Percentiles rank a stretch among this genome's conserved stretches.
Conservation (phyloP, 2,113 vertebrate genomes). For the Laterallus jamaicensis region DNA sequence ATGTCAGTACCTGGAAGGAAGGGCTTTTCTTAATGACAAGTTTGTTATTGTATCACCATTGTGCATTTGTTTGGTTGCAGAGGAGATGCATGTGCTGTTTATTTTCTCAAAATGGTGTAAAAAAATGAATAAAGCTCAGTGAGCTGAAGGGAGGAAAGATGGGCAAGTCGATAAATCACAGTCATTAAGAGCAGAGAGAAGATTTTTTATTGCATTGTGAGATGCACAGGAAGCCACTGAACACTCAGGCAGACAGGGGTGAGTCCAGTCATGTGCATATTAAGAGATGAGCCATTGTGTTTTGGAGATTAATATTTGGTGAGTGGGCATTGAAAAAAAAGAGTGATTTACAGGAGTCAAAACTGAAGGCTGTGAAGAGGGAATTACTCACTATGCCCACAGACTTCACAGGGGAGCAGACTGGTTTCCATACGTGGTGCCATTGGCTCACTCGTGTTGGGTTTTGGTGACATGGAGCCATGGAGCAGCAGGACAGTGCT, state of each 20-base stretch:
- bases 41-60: not conserved
- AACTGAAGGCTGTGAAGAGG: not conserved
- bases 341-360: not conserved
- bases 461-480: rapidly evolving
- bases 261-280: not conserved
- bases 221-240: not conserved
- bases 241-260: not conserved
- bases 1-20: not conserved
- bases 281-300: not conserved
- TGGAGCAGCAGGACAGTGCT: not conserved
- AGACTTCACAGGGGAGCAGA: not conserved
- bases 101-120: not conserved
- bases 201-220: constrained; percentile 10
- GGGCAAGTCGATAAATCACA: constrained; percentile 13
- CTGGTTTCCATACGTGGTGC: not conserved
- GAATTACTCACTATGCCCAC: not conserved
- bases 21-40: not conserved
- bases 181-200: not conserved
- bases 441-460: not conserved
- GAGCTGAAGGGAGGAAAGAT: not conserved
- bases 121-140: not conserved
- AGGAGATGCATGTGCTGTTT: not conserved
- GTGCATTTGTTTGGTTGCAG: not conserved
- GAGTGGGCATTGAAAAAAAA: not conserved
- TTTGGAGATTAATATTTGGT: not conserved